A percentile compares a stretch with the other conserved stretches of the same genome.
These are phyloP conservation scores for Prunella himalayana DNA, from an alignment of 2,113 vertebrate species.

Conservation along the genomic window DNA sequence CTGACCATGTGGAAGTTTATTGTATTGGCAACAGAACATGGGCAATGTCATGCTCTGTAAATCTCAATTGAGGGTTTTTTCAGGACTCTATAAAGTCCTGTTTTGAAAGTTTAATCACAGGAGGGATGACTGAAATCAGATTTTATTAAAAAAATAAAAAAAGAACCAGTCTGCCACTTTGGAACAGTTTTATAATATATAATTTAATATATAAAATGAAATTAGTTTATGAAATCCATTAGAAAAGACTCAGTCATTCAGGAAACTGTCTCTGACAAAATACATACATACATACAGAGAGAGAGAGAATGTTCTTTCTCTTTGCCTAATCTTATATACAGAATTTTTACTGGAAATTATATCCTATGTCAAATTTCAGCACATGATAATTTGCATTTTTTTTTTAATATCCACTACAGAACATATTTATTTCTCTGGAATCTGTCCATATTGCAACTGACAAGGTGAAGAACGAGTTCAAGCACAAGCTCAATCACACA, in stretches of 20 bases:
- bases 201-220: background rate
- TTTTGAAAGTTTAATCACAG: background rate
- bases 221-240: background rate
- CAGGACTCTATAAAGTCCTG: background rate
- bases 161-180: background rate
- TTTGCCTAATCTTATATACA: background rate
- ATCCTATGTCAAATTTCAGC: background rate
- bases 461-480: slow-evolving; percentile 16
- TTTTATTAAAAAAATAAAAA: background rate
- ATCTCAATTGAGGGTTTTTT: rapidly evolving
- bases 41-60: background rate
- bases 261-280: background rate
- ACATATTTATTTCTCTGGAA: background rate
- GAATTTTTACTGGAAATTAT: background rate
- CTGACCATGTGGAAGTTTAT: background rate
- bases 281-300: background rate
- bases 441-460: background rate
- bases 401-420: background rate
- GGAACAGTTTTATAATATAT: background rate
- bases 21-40: background rate
- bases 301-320: background rate
- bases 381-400: background rate
- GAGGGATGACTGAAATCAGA: background rate
- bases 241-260: background rate
- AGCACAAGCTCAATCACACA: background rate